phyloP scores from a whole-genome alignment of 2,113 vertebrate genomes.

The Nanorana parkeri region DNA sequence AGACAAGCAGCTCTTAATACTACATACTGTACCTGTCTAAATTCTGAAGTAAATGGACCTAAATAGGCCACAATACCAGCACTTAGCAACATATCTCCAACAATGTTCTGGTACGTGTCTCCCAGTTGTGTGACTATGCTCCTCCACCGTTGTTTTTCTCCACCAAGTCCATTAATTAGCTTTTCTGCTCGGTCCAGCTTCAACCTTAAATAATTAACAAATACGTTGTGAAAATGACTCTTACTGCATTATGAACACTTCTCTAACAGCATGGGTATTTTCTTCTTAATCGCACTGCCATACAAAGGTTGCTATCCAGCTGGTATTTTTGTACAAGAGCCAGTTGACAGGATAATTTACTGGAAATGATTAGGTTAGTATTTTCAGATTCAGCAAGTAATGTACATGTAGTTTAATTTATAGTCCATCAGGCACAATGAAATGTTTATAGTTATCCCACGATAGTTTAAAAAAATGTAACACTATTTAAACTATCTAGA shows the following conservation, averaged over 20 bases:
- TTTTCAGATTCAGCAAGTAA: constrained; percentile 22
- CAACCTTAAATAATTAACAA: constrained; percentile 68
- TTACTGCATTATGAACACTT: constrained; percentile 41
- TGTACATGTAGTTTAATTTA: constrained; percentile 41
- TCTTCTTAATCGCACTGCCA: constrained; percentile 34
- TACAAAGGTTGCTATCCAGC: constrained; percentile 54
- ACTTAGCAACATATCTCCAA: constrained; percentile 51
- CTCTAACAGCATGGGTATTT: constrained; percentile 42
- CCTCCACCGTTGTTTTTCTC: constrained; percentile 56
- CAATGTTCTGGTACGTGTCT: constrained; percentile 60
- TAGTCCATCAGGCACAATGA: neutral
- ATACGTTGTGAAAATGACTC: constrained; percentile 63
- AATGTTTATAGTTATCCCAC: no score
- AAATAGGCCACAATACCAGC: constrained; percentile 46
- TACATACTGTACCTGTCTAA: constrained; percentile 11
- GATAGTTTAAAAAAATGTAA: no score
- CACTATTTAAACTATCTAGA: no score
- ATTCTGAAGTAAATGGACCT: constrained; percentile 46
- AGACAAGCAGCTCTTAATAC: neutral
- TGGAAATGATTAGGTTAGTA: constrained; percentile 52
- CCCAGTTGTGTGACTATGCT: constrained; percentile 52
- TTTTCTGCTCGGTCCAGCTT: constrained; percentile 62
- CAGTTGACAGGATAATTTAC: constrained; percentile 49
- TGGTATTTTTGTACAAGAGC: constrained; percentile 45
- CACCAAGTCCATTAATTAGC: constrained; percentile 64